Percentiles rank a stretch among this genome's conserved stretches.
Conservation (phyloP, 2,888 invertebrate genomes). For the Platycheirus rosarum region DNA sequence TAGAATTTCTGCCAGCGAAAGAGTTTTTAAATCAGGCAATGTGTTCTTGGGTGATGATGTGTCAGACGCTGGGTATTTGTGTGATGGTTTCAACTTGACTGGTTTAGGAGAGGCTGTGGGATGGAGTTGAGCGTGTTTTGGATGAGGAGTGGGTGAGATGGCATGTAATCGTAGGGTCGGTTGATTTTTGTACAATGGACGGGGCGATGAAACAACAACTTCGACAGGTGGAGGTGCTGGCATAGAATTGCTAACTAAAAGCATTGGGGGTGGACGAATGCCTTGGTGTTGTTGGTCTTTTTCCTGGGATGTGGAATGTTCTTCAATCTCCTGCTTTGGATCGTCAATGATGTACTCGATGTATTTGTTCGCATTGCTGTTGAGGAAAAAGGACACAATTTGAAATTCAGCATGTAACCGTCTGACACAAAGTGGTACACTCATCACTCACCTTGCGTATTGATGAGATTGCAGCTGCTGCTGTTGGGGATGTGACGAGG, state of each 20-base stretch:
- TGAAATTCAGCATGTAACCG: conserved; percentile 58
- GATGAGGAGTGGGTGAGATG: conserved; percentile 75
- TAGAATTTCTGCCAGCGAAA: conserved; percentile 85
- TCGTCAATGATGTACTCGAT: conserved; percentile 80
- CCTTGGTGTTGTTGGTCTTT: conserved; percentile 77
- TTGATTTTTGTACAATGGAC: conserved; percentile 78
- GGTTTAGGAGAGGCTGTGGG: conserved; percentile 70
- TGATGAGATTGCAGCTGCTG: conserved; percentile 71
- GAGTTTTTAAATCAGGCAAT: conserved; percentile 80
- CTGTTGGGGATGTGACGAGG: conserved; percentile 72
- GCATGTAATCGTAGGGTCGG: conserved; percentile 79
- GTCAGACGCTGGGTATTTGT: conserved; percentile 75
- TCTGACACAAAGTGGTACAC: conserved; percentile 38
- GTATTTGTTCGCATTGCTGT: conserved; percentile 73
- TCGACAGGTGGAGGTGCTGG: conserved; percentile 71
- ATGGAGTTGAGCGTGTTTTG: conserved; percentile 62
- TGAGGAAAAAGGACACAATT: conserved; percentile 38
- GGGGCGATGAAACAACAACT: conserved; percentile 76
- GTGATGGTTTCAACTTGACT: conserved; percentile 78
- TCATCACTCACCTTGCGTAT: conserved; percentile 64
- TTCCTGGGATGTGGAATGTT: conserved; percentile 77
- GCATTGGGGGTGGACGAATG: conserved; percentile 61
- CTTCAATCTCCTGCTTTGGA: conserved; percentile 77
- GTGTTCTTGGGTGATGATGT: conserved; percentile 75
- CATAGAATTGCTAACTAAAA: conserved; percentile 48